Evolutionary conservation across 2,797 vertebrate genomes (phyloP).

Genomic region (Tympanoctomys barrerae): DNA sequence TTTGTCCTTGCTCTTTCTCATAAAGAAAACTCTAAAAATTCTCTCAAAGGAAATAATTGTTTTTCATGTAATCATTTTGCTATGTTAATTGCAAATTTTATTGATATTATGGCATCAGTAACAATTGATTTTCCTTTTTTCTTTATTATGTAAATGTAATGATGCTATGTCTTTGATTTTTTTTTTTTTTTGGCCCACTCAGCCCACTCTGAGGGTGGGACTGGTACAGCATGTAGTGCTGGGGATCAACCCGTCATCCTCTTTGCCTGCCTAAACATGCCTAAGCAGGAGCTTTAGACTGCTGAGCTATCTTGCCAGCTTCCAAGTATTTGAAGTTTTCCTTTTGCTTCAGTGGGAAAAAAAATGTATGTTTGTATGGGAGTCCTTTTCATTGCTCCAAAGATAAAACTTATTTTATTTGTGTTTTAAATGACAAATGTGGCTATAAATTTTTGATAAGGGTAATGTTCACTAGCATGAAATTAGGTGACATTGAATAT

Average conservation of each 20-base stretch:
- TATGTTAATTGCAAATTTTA: conserved; percentile 10
- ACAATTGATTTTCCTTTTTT: neutral
- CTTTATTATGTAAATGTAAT: conserved; percentile 20
- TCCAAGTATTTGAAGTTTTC: neutral
- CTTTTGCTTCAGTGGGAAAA: neutral
- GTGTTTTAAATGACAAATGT: neutral
- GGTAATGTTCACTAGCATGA: neutral
- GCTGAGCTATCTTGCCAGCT: too few species aligned
- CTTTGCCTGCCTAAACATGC: too few species aligned
- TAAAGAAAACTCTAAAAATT: conserved; percentile 15
- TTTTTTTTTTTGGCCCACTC: too few species aligned
- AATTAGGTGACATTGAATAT: neutral
- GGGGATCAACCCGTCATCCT: too few species aligned
- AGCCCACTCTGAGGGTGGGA: too few species aligned
- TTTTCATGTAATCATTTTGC: neutral
- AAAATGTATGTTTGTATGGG: neutral
- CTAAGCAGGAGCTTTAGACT: too few species aligned
- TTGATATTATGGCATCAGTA: neutral
- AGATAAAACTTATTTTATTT: neutral
- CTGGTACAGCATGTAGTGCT: too few species aligned
- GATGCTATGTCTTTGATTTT: neutral
- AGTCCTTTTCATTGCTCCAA: neutral
- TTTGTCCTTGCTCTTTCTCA: neutral
- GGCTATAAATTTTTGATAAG: neutral
- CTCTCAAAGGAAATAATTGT: conserved; percentile 27